phyloP scores from a whole-genome alignment of 2,113 vertebrate species.

The Neolamprologus hecqui region DNA sequence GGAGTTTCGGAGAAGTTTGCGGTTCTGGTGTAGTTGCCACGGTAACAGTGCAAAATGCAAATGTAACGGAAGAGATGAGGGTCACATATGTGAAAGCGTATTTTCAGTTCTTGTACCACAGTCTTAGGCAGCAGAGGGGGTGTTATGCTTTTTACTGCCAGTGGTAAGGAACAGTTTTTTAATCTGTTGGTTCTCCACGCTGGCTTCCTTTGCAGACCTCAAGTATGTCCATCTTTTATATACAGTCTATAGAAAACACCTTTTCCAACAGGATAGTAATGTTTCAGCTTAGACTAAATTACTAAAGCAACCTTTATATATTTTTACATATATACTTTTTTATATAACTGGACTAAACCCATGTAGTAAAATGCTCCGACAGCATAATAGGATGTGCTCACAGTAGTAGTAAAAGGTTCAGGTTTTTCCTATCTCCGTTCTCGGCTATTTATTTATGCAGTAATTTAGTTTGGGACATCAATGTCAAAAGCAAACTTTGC shows the following conservation, averaged over 20 bases:
- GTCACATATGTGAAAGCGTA: not conserved
- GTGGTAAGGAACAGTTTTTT: not conserved
- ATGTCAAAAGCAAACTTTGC: not conserved
- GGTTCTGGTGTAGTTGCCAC: not conserved
- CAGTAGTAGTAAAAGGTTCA: not conserved
- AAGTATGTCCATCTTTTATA: not conserved
- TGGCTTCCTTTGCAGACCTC: not conserved
- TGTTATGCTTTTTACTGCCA: not conserved
- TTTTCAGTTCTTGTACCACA: not conserved
- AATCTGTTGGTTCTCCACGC: not conserved
- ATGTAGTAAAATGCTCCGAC: not conserved
- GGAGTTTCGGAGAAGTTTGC: not conserved
- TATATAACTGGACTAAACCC: not conserved
- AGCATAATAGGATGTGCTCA: not conserved
- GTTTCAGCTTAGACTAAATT: not conserved
- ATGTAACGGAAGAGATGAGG: not conserved
- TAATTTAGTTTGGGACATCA: not conserved
- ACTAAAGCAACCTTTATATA: not conserved
- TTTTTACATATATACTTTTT: not conserved
- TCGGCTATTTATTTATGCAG: not conserved
- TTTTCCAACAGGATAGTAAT: not conserved
- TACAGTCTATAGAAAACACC: not conserved
- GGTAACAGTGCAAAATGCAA: not conserved
- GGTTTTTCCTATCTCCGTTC: not conserved
- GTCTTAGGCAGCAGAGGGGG: not conserved